Conservation (phyloP, 2,888 invertebrate species). For the Sarcophaga carnaria region DNA sequence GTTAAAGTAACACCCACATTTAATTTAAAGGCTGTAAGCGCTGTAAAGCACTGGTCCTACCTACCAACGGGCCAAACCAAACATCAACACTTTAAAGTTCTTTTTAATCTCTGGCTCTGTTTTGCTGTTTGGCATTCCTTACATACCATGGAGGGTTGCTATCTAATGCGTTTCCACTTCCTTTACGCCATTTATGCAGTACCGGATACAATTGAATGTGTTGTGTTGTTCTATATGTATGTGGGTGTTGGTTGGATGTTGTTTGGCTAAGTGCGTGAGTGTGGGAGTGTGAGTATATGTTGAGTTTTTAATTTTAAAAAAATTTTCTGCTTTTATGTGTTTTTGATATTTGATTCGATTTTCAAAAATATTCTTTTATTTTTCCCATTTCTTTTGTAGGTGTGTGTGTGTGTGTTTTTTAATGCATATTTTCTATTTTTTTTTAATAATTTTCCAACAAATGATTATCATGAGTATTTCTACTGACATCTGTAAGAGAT, state of each 20-base stretch:
- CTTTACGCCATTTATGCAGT: constrained; percentile 15
- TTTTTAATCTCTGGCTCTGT: neutral
- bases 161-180: constrained; percentile 21
- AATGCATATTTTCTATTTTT: neutral
- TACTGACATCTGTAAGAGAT: constrained; percentile 72
- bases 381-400: constrained; percentile 24
- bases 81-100: constrained; percentile 13
- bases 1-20: constrained; percentile 45
- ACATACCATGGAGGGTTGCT: constrained; percentile 39
- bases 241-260: neutral
- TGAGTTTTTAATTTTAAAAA: constrained; percentile 26
- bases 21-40: constrained; percentile 5
- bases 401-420: neutral
- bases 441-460: constrained; percentile 42
- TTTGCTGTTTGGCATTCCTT: neutral
- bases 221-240: neutral
- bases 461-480: constrained; percentile 60
- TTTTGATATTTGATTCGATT: constrained; percentile 64
- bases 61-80: neutral
- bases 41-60: constrained; percentile 50
- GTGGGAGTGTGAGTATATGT: constrained; percentile 2
- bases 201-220: constrained; percentile 34
- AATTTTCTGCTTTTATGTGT: constrained; percentile 45
- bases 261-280: neutral
- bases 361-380: constrained; percentile 49